These are phyloP conservation scores for Tipula unca DNA, from an alignment of 2,888 invertebrate genomes.

Conservation along the genomic window DNA sequence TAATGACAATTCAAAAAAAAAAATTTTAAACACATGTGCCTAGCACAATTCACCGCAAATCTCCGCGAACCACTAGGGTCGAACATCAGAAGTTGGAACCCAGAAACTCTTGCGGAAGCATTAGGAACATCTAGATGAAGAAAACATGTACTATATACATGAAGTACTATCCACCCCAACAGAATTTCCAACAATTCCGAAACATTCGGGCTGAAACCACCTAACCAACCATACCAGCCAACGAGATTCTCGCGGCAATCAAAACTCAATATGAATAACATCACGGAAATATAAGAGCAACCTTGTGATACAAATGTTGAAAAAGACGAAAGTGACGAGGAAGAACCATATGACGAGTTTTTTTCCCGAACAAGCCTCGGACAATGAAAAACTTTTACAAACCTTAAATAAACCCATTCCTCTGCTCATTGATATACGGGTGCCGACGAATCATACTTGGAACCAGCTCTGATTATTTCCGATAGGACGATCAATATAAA, in stretches of 20 bases:
- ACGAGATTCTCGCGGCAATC: no score
- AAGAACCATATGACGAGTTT: not conserved
- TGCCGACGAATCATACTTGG: not conserved
- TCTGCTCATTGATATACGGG: not conserved
- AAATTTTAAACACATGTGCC: no score
- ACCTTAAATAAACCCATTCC: not conserved
- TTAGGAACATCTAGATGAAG: no score
- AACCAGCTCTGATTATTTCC: not conserved
- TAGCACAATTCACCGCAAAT: no score
- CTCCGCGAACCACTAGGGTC: not conserved
- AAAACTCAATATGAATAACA: not conserved
- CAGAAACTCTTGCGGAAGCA: not conserved
- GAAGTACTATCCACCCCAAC: no score
- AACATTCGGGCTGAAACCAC: no score
- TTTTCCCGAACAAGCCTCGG: not conserved
- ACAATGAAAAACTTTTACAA: no score
- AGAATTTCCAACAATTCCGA: no score
- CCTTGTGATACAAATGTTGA: not conserved
- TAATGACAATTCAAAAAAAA: not conserved
- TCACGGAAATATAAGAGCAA: not conserved
- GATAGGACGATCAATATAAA: not conserved
- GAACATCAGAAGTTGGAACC: not conserved
- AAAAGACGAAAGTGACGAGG: not conserved
- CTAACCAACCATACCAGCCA: no score
- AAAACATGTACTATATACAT: no score